phyloP scores from a whole-genome alignment of 2,888 invertebrate genomes.

The Elysia crispata region DNA sequence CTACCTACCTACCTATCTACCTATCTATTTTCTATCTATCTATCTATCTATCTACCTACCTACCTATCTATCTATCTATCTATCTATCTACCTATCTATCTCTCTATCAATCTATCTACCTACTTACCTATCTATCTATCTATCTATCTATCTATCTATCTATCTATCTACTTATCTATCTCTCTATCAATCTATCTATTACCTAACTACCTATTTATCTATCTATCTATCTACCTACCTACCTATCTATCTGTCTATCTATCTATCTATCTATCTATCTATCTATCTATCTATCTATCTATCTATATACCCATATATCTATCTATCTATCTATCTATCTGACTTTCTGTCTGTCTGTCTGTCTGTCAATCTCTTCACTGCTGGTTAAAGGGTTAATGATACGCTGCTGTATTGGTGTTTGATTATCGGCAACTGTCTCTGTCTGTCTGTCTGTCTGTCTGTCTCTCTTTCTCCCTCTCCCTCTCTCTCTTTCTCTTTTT shows the following conservation, averaged over 20 bases:
- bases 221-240: not conserved
- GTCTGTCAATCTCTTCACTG: too few species aligned
- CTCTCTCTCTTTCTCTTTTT: too few species aligned
- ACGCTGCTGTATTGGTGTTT: too few species aligned
- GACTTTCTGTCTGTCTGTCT: too few species aligned
- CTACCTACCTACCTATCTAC: not conserved
- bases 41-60: not conserved
- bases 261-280: not conserved
- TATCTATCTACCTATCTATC: too few species aligned
- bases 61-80: not conserved
- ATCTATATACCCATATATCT: not conserved
- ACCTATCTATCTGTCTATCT: not conserved
- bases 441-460: too few species aligned
- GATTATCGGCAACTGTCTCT: too few species aligned
- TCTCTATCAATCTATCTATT: too few species aligned
- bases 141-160: not conserved
- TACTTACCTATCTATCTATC: not conserved
- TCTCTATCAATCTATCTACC: not conserved
- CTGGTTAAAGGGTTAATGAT: too few species aligned
- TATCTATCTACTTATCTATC: not conserved
- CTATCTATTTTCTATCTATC: not conserved
- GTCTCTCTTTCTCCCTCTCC: too few species aligned
- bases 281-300: not conserved
- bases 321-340: too few species aligned
- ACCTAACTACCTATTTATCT: not conserved